Conservation (phyloP, 2,113 vertebrate species). For the Cebidichthys violaceus region DNA sequence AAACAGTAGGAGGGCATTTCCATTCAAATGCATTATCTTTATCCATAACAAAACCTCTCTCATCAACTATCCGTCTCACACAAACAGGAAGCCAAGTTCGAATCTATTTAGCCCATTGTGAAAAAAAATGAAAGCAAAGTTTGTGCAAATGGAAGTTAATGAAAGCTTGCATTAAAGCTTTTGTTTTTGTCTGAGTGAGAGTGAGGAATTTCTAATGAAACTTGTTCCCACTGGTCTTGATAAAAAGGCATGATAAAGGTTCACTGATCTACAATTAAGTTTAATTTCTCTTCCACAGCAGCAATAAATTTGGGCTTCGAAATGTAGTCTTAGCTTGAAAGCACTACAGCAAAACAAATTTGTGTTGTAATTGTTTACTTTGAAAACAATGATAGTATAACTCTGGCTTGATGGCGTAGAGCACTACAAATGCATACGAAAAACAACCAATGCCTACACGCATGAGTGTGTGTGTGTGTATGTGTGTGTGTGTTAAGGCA, state of each 20-base stretch:
- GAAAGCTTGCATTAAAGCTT: slow-evolving; percentile 59
- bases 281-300: slow-evolving; percentile 56
- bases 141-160: slow-evolving; percentile 63
- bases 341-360: slow-evolving; percentile 57
- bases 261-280: slow-evolving; percentile 67
- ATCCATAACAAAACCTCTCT: slow-evolving; percentile 56
- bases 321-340: slow-evolving; percentile 63
- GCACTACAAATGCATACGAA: slow-evolving; percentile 9
- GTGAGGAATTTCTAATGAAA: slow-evolving; percentile 64
- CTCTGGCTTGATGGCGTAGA: background rate
- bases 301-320: slow-evolving; percentile 53
- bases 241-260: slow-evolving; percentile 57
- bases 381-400: slow-evolving; percentile 46
- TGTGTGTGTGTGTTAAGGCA: background rate
- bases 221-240: slow-evolving; percentile 51
- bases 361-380: slow-evolving; percentile 44
- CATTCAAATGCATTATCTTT: slow-evolving; percentile 48
- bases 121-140: slow-evolving; percentile 60
- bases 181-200: slow-evolving; percentile 49
- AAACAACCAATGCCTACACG: background rate
- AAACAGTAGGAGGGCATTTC: slow-evolving; percentile 41
- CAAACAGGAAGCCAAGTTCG: slow-evolving; percentile 57
- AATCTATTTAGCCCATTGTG: slow-evolving; percentile 38
- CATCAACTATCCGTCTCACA: slow-evolving; percentile 60
- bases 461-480: background rate